Percentiles rank a stretch among this genome's conserved stretches.
Evolutionary conservation across 2,797 vertebrate species (phyloP).

Genomic region (Manis javanica): DNA sequence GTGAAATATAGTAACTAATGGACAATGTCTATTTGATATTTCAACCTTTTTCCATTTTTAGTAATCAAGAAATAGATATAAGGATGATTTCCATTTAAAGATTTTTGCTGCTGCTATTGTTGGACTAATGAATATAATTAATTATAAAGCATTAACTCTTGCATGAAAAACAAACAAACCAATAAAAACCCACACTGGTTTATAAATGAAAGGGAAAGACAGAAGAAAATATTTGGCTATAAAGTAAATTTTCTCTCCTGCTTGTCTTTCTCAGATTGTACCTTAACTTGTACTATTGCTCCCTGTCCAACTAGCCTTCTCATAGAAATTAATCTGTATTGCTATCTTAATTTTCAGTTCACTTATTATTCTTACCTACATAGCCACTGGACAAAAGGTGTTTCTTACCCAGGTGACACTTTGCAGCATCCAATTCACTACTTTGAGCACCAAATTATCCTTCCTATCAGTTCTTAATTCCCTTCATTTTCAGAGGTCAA

Average conservation of each 20-base stretch:
- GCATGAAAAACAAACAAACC: background rate
- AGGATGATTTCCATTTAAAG: constrained; percentile 44
- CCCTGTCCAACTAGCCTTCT: background rate
- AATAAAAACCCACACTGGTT: background rate
- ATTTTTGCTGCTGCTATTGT: background rate
- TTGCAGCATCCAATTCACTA: background rate
- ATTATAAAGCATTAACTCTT: background rate
- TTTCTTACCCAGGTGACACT: background rate
- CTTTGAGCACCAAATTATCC: constrained; percentile 35
- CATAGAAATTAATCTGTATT: background rate
- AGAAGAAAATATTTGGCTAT: background rate
- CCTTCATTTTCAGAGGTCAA: background rate
- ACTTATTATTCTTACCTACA: background rate
- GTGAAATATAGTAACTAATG: constrained; percentile 47
- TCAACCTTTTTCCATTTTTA: constrained; percentile 30
- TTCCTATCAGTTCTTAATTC: constrained; percentile 9
- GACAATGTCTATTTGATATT: constrained; percentile 17
- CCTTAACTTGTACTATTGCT: background rate
- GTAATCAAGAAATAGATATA: background rate
- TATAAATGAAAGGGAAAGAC: background rate
- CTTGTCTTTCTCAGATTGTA: background rate
- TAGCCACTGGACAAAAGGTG: background rate
- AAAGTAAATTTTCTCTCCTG: background rate
- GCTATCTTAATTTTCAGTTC: background rate
- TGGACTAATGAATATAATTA: background rate